These are phyloP conservation scores for Apteryx mantelli DNA, from an alignment of 2,113 vertebrate genomes.

Conservation along the genomic window DNA sequence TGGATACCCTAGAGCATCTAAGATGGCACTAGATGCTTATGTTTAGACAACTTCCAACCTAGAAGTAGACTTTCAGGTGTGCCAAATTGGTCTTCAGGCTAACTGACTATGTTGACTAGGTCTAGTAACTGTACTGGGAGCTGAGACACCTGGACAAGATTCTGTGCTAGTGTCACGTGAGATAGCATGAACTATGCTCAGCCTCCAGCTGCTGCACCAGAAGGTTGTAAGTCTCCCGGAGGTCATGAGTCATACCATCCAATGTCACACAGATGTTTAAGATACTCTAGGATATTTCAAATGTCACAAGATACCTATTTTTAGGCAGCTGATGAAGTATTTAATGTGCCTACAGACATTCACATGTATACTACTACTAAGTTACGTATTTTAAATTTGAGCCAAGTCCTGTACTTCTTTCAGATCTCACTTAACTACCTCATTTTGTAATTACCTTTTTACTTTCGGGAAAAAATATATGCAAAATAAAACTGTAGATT, in stretches of 20 bases:
- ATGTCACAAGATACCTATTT: neutral
- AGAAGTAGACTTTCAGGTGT: neutral
- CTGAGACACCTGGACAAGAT: neutral
- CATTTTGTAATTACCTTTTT: neutral
- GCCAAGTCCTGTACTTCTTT: neutral
- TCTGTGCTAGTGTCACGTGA: neutral
- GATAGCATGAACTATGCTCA: neutral
- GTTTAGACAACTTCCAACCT: neutral
- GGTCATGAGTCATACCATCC: neutral
- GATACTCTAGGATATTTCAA: neutral
- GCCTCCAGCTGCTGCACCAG: neutral
- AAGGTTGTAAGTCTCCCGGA: neutral
- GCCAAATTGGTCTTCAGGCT: neutral
- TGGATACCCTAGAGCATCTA: neutral
- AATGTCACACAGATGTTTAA: neutral
- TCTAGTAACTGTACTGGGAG: neutral
- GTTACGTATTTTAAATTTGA: neutral
- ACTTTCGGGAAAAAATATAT: neutral
- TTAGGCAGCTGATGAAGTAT: neutral
- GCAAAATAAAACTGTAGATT: neutral
- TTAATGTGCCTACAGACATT: neutral
- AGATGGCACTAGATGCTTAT: neutral
- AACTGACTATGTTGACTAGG: neutral
- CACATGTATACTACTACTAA: neutral
- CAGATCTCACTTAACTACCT: neutral